Evolutionary conservation across 92 coral and sea anemone genomes (phyloP), one percentile per base, ranked within the genome.

Genomic region (Zoanthus solanderi): DNA sequence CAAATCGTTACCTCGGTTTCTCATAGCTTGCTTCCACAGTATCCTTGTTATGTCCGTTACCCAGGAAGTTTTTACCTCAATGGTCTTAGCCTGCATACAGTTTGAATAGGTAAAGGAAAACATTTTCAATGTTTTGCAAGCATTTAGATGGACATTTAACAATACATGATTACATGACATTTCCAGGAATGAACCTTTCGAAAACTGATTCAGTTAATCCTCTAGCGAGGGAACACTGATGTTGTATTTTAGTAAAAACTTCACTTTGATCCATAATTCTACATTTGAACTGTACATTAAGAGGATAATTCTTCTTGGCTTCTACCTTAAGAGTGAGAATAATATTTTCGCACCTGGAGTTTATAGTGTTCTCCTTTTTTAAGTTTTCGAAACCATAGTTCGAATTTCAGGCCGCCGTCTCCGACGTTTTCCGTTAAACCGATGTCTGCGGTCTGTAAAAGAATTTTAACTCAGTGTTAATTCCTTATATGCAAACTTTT

Each of bases 1-100:
- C 47, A 23, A 5, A 6, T 17, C 48, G 3, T 34, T 82, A 97
- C 99, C 99, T 95, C 96, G 93, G 57, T 93, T 97, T 67, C 99
- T 92, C 93, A 97, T 93, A 3, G 99, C 99, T 78, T 97, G 99
- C 82, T 94, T 94, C 99, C 99, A 97, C 52, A 97, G 76, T 75
- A 97, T 87, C 91, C 94, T 94, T 32, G 99, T 95, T 12, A 97
- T 95, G 78, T 97, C 99, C 53, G 96, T 92, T 61, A 97, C 92
- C 99, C 99, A 97, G 10, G 97, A 92, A 32, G 98, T 93, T 88
- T 95, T 97, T 29, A 88, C 90, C 86, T 88, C 94, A 88, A 97
- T 90, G 18, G 94, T 87, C 46, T 90, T 91, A 52, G 99, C 97
- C 98, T 95, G 80, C 44, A 61, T 72, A 48, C 28, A 58, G 34